These are phyloP conservation scores for Desmodus rotundus DNA, from an alignment of 2,113 vertebrate species.

Conservation along the genomic window DNA sequence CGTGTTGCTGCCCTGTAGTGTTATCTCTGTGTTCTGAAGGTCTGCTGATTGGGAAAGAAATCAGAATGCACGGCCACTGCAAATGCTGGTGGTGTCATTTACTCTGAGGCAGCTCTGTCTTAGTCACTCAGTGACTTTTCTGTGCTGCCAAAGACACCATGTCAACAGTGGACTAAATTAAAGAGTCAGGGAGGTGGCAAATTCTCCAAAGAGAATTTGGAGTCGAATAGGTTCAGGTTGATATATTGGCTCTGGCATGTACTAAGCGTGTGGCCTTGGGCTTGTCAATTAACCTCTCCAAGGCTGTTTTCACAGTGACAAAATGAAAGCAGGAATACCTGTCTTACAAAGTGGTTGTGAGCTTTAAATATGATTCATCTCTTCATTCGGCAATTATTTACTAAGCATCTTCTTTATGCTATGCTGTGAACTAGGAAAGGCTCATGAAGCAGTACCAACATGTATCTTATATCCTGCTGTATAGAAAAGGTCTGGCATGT, in stretches of 20 bases:
- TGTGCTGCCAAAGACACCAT: constrained; percentile 50
- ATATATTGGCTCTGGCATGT: constrained; percentile 57
- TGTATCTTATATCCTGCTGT: background rate
- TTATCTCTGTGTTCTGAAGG: background rate
- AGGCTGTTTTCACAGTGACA: constrained; percentile 2
- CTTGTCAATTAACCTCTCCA: constrained; percentile 66
- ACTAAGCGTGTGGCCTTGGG: constrained; percentile 59
- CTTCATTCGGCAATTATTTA: background rate
- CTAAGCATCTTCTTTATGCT: background rate
- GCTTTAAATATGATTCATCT: background rate
- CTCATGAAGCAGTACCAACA: background rate
- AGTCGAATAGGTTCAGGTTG: constrained; percentile 34
- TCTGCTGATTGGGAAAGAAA: constrained; percentile 1
- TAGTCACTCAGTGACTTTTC: constrained; percentile 63
- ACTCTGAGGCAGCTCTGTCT: constrained; percentile 41
- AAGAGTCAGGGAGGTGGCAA: constrained; percentile 60
- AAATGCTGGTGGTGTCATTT: constrained; percentile 21
- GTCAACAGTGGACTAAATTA: constrained; percentile 67
- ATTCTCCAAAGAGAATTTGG: constrained; percentile 36
- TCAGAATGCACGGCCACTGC: background rate
- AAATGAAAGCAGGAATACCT: background rate
- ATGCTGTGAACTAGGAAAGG: background rate
- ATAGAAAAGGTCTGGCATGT: background rate
- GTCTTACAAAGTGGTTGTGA: background rate
- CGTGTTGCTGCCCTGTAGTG: accelerated